These are phyloP conservation scores for Phylloscopus whistleri DNA, from an alignment of 2,113 vertebrate species.

Conservation along the genomic window DNA sequence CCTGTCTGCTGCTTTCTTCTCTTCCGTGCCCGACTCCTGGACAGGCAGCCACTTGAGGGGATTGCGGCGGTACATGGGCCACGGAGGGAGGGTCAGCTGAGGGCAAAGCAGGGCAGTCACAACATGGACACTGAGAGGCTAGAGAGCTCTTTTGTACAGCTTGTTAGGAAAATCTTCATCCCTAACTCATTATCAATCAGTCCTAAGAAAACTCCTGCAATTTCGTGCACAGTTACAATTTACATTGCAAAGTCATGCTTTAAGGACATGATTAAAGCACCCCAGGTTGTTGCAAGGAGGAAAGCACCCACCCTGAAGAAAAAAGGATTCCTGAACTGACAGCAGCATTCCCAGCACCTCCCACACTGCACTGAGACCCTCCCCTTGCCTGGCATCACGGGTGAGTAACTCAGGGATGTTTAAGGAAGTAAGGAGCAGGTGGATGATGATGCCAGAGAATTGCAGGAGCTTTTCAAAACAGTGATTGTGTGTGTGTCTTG, in stretches of 20 bases:
- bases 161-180: neutral
- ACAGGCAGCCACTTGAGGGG: slow-evolving; percentile 91
- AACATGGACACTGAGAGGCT: neutral
- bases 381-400: neutral
- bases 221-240: neutral
- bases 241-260: neutral
- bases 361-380: neutral
- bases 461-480: neutral
- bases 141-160: neutral
- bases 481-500: neutral
- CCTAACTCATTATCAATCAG: neutral
- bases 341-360: neutral
- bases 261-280: neutral
- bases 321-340: neutral
- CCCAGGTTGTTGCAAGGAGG: neutral
- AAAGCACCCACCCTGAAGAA: neutral
- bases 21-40: slow-evolving; percentile 81
- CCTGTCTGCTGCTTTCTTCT: slow-evolving; percentile 87
- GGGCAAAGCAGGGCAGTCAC: neutral
- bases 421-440: neutral
- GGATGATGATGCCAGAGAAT: neutral
- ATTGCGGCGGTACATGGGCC: slow-evolving; percentile 92
- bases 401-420: neutral
- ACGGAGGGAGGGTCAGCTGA: slow-evolving; percentile 92
- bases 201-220: neutral